phyloP scores from a whole-genome alignment of 1,140 invertebrate genomes.

The Ooceraea biroi region DNA sequence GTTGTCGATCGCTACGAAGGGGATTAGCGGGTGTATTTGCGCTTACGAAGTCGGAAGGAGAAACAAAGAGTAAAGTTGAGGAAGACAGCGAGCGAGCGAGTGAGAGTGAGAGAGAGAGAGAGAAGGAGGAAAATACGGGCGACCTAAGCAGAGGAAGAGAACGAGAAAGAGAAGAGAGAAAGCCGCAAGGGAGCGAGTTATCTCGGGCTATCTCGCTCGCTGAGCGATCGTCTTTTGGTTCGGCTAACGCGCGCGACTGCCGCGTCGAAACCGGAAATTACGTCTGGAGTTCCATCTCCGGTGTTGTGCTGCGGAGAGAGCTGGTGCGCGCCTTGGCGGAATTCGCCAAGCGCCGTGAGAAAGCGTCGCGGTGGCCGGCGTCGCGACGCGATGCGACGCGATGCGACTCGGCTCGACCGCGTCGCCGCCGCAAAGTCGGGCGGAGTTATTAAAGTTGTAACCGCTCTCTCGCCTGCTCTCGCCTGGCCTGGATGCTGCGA shows the following conservation, averaged over 20 bases:
- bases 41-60: conserved; percentile 28
- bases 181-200: conserved; percentile 70
- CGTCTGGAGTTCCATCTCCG: conserved; percentile 86
- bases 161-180: conserved; percentile 16
- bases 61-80: conserved; percentile 40
- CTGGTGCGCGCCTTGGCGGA: conserved; percentile 74
- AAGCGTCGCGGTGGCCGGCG: conserved; percentile 64
- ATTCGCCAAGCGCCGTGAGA: conserved; percentile 73
- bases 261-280: conserved; percentile 85
- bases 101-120: background rate
- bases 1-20: background rate
- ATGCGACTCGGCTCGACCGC: conserved; percentile 29
- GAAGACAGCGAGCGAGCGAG: background rate
- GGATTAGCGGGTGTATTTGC: conserved; percentile 1
- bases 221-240: conserved; percentile 85
- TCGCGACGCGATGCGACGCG: conserved; percentile 39
- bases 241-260: conserved; percentile 78
- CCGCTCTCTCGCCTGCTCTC: conserved; percentile 42
- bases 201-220: conserved; percentile 79
- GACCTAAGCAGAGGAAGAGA: background rate
- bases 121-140: background rate
- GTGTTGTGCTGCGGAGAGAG: conserved; percentile 80
- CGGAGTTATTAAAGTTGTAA: conserved; percentile 80
- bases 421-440: conserved; percentile 56
- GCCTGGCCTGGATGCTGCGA: background rate